Base-by-base conservation (phyloP, 1,140 invertebrate genomes). In the Drosophila kikkawai region DNA sequence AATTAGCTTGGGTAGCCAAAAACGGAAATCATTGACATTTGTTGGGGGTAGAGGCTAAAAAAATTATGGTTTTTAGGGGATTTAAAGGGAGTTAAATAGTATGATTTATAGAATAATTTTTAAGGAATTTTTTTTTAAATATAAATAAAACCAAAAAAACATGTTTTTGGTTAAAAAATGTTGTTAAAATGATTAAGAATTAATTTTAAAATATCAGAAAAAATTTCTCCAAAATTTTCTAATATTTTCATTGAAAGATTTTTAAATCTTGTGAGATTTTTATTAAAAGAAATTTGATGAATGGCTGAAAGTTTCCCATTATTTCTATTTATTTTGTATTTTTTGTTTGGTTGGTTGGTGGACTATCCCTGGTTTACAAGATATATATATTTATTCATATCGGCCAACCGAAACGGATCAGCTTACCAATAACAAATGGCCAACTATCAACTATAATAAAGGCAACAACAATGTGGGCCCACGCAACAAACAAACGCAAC, bases 401-500 rank as follows among this genome's bases (percentile, higher is more conserved):
- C 45, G 60, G 64, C 59, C 59, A 22, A 57, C 42, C 71, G 58
- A 48, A 73, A 56, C 68, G 76, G 84, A 85, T 85, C 82, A 39
- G 66, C 82, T 82, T 82, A 83, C 80, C 75, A 61, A 67, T 73
- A 79, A 79, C 67, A 79, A 79, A 71, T 79, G 76, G 68, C 63
- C 67, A 67, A 47, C 63, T 59, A 79, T 67, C 75, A 79, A 57
- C 55, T 63, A 63, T 32, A 73, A 56, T 39, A 55, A 61, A 41
- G 26, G 45, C 61, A 84, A 69, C 61, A 85, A 63, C 59, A 81
- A 86, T 82, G 82, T 75, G 69, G 75, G 82, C 82, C 82, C 79
- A 86, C 82, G 82, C 82, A 61, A 37, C 64, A 48, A 48, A 19
- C 32, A 34, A 53, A 34, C 34, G 36, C 29, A 29, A n/a, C 11